A percentile compares a stretch with the other conserved stretches of the same genome.
phyloP scores from a whole-genome alignment of 2,888 invertebrate genomes.

The Pristionchus fissidentatus region DNA sequence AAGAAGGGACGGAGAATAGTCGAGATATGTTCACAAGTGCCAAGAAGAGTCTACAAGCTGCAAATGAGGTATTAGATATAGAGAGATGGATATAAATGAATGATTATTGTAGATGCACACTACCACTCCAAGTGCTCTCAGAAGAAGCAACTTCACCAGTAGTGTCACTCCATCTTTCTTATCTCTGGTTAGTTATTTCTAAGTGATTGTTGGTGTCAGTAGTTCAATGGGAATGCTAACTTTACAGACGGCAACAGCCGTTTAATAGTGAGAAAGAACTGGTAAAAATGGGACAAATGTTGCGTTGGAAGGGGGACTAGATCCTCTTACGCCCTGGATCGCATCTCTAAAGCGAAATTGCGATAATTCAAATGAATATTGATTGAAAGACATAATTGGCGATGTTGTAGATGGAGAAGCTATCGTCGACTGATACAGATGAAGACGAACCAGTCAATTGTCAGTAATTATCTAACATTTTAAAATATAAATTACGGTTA shows the following conservation, averaged over 20 bases:
- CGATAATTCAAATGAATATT: not conserved
- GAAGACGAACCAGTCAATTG: not conserved
- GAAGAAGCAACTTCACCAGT: not conserved
- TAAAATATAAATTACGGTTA: no score
- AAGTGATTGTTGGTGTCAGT: no score
- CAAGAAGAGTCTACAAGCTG: not conserved
- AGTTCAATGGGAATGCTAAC: no score
- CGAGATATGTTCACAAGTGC: conserved; percentile 16
- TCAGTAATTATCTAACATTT: not conserved
- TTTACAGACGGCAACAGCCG: no score
- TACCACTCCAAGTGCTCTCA: not conserved
- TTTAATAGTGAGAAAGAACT: no score
- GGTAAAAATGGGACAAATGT: not conserved
- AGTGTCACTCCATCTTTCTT: not conserved
- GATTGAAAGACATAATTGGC: no score
- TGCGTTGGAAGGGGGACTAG: no score
- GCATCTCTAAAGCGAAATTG: no score
- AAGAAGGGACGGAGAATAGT: not conserved
- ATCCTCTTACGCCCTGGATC: no score
- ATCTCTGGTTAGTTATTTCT: not conserved
- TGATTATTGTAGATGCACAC: not conserved
- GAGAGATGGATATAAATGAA: not conserved
- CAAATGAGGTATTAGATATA: not conserved
- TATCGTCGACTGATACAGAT: conserved; percentile 42
- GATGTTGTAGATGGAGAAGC: not conserved